phyloP scores from a whole-genome alignment of 2,888 invertebrate genomes.

The Alloscopus bannaensis region DNA sequence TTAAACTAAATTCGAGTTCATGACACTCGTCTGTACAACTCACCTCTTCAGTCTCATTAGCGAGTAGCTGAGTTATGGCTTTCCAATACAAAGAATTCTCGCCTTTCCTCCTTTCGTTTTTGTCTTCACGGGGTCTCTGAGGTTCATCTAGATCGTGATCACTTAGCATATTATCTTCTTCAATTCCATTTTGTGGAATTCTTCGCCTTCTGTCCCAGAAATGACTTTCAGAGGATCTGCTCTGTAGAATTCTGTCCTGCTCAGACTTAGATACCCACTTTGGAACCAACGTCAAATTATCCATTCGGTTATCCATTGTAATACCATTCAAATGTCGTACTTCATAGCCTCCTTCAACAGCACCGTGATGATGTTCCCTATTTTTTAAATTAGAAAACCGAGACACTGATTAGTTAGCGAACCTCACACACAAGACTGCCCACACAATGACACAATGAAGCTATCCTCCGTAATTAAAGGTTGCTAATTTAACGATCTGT shows the following conservation, averaged over 20 bases:
- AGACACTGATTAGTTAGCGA: neutral
- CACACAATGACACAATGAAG: neutral
- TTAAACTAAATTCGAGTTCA: neutral
- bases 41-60: constrained; percentile 75
- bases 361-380: constrained; percentile 78
- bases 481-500: no score
- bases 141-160: constrained; percentile 59
- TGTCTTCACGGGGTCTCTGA: constrained; percentile 54
- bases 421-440: neutral
- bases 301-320: constrained; percentile 77
- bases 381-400: constrained; percentile 18
- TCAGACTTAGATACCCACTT: constrained; percentile 72
- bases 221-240: constrained; percentile 68
- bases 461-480: neutral
- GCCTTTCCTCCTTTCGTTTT: constrained; percentile 71
- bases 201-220: constrained; percentile 66
- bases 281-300: constrained; percentile 76
- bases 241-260: constrained; percentile 68
- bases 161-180: constrained; percentile 58
- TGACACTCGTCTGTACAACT: neutral
- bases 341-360: constrained; percentile 77
- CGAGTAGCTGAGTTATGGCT: constrained; percentile 77
- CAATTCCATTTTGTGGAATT: constrained; percentile 38
- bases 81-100: constrained; percentile 77
- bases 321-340: constrained; percentile 77